A percentile compares a stretch with the other conserved stretches of the same genome.
Evolutionary conservation across 2,113 vertebrate species (phyloP).

Genomic region (Dolichotis patagonum): DNA sequence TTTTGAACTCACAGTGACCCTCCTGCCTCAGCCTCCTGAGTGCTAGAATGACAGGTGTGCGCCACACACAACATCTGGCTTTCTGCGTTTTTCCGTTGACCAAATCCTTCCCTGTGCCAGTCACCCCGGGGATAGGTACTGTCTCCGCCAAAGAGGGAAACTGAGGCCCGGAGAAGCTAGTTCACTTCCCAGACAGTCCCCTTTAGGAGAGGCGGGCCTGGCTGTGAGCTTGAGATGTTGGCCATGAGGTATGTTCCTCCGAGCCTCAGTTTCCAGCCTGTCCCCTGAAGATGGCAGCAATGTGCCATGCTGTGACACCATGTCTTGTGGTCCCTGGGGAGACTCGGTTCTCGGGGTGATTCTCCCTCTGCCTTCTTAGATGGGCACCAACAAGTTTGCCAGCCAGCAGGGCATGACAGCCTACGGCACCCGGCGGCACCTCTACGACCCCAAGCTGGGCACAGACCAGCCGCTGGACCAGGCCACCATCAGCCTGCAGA

Average conservation of each 20-base stretch:
- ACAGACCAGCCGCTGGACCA: constrained; percentile 94
- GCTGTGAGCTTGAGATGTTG: neutral
- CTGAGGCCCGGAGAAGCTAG: neutral
- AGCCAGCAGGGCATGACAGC: constrained; percentile 98
- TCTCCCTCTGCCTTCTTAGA: constrained; percentile 84
- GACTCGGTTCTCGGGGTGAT: neutral
- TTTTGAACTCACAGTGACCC: neutral
- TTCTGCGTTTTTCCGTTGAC: neutral
- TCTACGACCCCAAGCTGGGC: constrained; percentile 93
- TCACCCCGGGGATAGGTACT: neutral
- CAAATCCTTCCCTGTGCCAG: neutral
- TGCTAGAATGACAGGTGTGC: neutral
- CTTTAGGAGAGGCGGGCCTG: neutral
- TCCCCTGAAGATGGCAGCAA: neutral
- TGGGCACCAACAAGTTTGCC: constrained; percentile 97
- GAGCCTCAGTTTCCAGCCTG: neutral
- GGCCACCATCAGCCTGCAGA: constrained; percentile 96
- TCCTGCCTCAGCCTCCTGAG: neutral
- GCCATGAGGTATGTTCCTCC: neutral
- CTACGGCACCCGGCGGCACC: constrained; percentile 94
- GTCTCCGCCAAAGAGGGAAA: neutral
- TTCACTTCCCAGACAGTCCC: too few species aligned
- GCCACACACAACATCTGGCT: neutral
- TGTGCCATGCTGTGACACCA: neutral
- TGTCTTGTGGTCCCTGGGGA: fast-evolving